phyloP scores from a whole-genome alignment of 2,797 vertebrate species.

The Sorex maritimensis region DNA sequence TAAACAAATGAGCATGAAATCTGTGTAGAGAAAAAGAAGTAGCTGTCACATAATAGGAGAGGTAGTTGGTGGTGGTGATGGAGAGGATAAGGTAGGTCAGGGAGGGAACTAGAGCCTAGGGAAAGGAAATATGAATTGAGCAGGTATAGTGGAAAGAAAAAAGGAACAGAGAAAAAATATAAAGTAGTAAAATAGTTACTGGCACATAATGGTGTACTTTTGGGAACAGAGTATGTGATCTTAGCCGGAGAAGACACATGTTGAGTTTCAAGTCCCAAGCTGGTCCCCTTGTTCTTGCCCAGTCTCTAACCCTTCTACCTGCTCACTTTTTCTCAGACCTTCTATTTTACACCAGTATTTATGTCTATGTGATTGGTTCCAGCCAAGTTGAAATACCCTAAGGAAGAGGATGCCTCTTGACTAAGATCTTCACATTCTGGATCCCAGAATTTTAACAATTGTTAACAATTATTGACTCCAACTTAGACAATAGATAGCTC shows the following conservation, averaged over 20 bases:
- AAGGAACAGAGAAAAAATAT: background rate
- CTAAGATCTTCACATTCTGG: background rate
- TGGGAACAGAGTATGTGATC: background rate
- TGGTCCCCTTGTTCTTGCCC: accelerated
- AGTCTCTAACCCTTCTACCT: background rate
- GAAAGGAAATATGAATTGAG: constrained; percentile 87
- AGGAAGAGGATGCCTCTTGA: background rate
- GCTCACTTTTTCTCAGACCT: background rate
- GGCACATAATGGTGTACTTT: background rate
- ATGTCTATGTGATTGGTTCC: background rate
- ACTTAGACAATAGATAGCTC: background rate
- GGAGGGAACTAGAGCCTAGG: constrained; percentile 65
- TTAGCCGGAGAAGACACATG: background rate
- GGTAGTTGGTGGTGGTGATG: background rate
- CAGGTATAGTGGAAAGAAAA: constrained; percentile 70
- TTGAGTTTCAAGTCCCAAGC: too few species aligned
- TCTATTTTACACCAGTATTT: background rate
- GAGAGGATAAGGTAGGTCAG: constrained; percentile 75
- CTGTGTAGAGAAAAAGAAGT: constrained; percentile 83
- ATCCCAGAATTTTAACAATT: background rate
- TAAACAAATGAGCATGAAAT: constrained; percentile 87
- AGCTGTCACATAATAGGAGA: constrained; percentile 89
- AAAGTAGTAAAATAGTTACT: background rate
- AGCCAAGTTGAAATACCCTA: background rate
- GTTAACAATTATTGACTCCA: background rate